A percentile compares a stretch with the other conserved stretches of the same genome.
These are phyloP conservation scores for Rhynchomys soricoides DNA, from an alignment of 2,113 vertebrate species.

Conservation along the genomic window DNA sequence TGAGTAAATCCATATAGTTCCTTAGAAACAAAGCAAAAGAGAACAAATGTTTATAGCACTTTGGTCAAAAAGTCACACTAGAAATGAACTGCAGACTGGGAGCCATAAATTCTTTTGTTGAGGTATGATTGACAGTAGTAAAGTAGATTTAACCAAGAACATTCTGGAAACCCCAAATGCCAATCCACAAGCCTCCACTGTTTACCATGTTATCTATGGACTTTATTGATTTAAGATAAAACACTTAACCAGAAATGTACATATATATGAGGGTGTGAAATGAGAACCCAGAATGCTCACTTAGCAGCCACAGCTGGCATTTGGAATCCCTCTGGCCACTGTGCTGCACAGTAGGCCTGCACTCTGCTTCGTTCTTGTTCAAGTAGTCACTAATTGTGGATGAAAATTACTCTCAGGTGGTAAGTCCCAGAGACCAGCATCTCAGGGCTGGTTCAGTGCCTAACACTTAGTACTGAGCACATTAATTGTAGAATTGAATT, in stretches of 20 bases:
- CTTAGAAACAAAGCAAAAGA: conserved; percentile 36
- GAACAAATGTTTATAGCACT: background rate
- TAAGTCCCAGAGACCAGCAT: background rate
- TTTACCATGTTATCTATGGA: background rate
- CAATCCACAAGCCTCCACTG: background rate
- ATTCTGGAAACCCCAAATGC: background rate
- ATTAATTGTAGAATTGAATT: conserved; percentile 29
- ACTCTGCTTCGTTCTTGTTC: background rate
- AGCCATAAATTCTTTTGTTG: conserved; percentile 22
- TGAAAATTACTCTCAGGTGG: background rate
- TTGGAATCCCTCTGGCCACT: background rate
- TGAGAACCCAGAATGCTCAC: background rate
- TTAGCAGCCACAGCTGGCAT: background rate
- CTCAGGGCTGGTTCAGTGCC: background rate
- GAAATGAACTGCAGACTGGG: conserved; percentile 3
- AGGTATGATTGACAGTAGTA: background rate
- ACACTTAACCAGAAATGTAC: background rate
- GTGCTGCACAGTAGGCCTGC: background rate
- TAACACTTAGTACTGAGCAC: background rate
- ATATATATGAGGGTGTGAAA: background rate
- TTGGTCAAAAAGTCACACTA: background rate
- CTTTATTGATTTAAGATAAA: background rate
- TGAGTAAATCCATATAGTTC: conserved; percentile 44
- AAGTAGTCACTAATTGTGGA: background rate
- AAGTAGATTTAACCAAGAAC: background rate